Percentiles rank a stretch among this genome's conserved stretches.
phyloP scores from a whole-genome alignment of 2,888 invertebrate genomes.

The Slavum lentiscoides region DNA sequence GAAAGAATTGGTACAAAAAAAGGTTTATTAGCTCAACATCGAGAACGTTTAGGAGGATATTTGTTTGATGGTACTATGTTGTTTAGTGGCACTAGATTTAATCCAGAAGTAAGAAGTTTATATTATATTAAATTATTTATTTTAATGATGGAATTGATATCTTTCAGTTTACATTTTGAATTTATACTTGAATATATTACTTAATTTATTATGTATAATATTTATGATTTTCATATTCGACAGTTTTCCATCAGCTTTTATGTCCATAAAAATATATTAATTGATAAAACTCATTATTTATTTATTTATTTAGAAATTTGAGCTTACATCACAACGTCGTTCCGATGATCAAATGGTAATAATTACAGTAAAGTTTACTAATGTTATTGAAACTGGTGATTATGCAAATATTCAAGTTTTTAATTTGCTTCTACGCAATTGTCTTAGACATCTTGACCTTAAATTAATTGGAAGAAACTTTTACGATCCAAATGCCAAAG shows the following conservation, averaged over 20 bases:
- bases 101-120: background rate
- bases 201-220: too few species aligned
- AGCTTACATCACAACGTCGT: conserved; percentile 60
- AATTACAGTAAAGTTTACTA: conserved; percentile 9
- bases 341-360: background rate
- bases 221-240: too few species aligned
- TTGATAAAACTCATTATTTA: background rate
- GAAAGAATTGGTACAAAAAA: conserved; percentile 63
- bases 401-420: conserved; percentile 16
- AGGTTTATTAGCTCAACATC: conserved; percentile 56
- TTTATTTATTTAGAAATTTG: conserved; percentile 67
- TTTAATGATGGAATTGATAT: too few species aligned
- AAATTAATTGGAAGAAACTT: conserved; percentile 74
- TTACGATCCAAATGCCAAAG: conserved; percentile 72
- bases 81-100: background rate
- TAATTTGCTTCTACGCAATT: conserved; percentile 65
- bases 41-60: background rate
- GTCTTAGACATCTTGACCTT: conserved; percentile 67
- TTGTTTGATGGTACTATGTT: conserved; percentile 21
- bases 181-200: too few species aligned
- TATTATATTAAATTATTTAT: too few species aligned
- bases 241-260: background rate
- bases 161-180: too few species aligned
- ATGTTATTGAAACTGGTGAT: conserved; percentile 11
- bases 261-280: too few species aligned